Conservation (phyloP, 2,797 vertebrate genomes). For the Gallinago nigripennis region DNA sequence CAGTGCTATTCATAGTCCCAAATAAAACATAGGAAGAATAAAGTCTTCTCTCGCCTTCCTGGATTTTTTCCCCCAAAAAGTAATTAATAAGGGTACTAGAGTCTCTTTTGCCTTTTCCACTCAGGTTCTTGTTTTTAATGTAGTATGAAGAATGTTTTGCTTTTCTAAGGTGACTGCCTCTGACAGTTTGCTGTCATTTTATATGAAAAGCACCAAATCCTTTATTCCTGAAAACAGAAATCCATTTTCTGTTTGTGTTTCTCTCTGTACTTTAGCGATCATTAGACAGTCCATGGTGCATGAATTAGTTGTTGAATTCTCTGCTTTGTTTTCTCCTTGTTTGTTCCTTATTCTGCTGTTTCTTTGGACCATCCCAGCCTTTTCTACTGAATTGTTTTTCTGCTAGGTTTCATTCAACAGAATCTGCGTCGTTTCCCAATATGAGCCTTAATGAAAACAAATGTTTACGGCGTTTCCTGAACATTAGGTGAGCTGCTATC, state of each 20-base stretch:
- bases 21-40: not conserved
- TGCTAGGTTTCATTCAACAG: constrained; percentile 10
- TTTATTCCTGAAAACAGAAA: not conserved
- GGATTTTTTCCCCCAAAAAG: fast-evolving
- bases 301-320: not conserved
- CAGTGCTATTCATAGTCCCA: not conserved
- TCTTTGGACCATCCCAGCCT: not conserved
- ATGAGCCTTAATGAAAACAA: constrained; percentile 56
- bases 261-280: not conserved
- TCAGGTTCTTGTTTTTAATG: not conserved
- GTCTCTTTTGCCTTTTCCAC: not conserved
- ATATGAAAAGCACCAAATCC: not conserved
- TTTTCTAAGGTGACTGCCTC: not conserved
- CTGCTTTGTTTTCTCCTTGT: not conserved
- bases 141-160: not conserved
- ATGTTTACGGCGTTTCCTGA: not conserved
- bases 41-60: not conserved
- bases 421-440: not conserved
- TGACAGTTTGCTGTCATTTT: not conserved
- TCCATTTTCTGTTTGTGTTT: not conserved
- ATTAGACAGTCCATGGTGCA: not conserved
- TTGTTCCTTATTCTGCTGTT: not conserved
- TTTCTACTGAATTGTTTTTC: constrained; percentile 34
- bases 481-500: constrained; percentile 39
- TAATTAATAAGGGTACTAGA: not conserved